Base-by-base conservation (phyloP, 1,140 invertebrate genomes). In the Heterodera schachtii region DNA sequence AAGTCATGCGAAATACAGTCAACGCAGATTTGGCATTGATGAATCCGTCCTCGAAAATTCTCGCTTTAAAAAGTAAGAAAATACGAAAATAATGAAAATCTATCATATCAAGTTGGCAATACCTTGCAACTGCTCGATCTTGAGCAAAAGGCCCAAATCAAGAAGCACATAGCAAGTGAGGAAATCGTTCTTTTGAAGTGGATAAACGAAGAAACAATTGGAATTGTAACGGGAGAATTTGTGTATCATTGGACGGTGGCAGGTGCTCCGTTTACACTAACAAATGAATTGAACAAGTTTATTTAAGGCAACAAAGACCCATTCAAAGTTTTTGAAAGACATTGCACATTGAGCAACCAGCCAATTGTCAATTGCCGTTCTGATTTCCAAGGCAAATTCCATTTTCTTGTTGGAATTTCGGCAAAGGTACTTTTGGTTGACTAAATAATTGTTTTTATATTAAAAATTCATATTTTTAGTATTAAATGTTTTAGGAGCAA, bases 131-230 rank as follows among this genome's bases (percentile, higher is more conserved):
- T 99, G 85, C 99, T 99, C 92, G 98, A 99, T 91, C 98, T 99
- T 90, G 97, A 99, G 91, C 98, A 98, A 96, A 99, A 99, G 90
- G 96, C 95, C 52, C 99, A 99, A 92, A 98, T 99, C 95, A 99
- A 99, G 91, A 95, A 92, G 66, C 97, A 98, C 90, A 95, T 95
- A 49, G 97, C 98, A 95, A 94, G 93, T 21, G 97, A 99, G 86
- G 98, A 99, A 90, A 96, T 99, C 0, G 94, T 97, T 0, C 99
- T 99, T 91, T 99, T 98, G 98, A 99, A 99, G 90, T 99, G 98
- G 98, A 98, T 99, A 86, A 96, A 95, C 0, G 92, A 96, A 7
- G 98, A 99, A 90, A 98, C 96, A 1, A 93, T 99, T 82, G 97
- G 96, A 0, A 91, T 99, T 52, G 97, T 99, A 6, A 99, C 97